phyloP scores from a whole-genome alignment of 2,888 invertebrate species.

The Leptinotarsa haldemani region DNA sequence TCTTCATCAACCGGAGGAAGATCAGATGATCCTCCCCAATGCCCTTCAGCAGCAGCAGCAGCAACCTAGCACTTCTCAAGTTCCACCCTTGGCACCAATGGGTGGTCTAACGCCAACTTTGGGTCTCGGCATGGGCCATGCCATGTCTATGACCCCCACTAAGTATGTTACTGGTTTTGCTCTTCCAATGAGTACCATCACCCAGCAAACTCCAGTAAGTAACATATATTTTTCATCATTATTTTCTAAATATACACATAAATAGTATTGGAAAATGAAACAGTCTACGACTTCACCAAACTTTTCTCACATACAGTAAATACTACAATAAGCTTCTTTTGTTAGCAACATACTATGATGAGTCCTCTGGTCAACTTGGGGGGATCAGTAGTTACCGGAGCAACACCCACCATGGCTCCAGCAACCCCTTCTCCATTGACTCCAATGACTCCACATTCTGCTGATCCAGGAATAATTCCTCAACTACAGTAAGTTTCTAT shows the following conservation, averaged over 20 bases:
- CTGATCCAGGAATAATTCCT: conserved; percentile 93
- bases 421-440: conserved; percentile 85
- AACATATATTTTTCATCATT: not conserved
- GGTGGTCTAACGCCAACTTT: conserved; percentile 71
- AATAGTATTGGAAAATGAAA: no score
- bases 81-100: conserved; percentile 71
- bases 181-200: conserved; percentile 82
- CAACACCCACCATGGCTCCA: conserved; percentile 76
- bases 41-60: conserved; percentile 81
- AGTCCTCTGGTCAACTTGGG: conserved; percentile 78
- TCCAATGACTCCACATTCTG: conserved; percentile 92
- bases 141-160: conserved; percentile 76
- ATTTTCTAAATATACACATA: no score
- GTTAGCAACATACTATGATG: conserved; percentile 78
- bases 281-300: not conserved
- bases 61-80: conserved; percentile 63
- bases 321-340: not conserved
- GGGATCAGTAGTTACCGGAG: conserved; percentile 71
- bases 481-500: conserved; percentile 82
- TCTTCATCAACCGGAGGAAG: conserved; percentile 89
- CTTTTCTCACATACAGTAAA: not conserved
- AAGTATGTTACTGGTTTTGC: conserved; percentile 81
- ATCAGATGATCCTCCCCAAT: conserved; percentile 89
- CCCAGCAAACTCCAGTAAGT: conserved; percentile 88
- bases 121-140: conserved; percentile 72